phyloP scores from a whole-genome alignment of 2,888 invertebrate genomes.

The Esperia sulphurella region DNA sequence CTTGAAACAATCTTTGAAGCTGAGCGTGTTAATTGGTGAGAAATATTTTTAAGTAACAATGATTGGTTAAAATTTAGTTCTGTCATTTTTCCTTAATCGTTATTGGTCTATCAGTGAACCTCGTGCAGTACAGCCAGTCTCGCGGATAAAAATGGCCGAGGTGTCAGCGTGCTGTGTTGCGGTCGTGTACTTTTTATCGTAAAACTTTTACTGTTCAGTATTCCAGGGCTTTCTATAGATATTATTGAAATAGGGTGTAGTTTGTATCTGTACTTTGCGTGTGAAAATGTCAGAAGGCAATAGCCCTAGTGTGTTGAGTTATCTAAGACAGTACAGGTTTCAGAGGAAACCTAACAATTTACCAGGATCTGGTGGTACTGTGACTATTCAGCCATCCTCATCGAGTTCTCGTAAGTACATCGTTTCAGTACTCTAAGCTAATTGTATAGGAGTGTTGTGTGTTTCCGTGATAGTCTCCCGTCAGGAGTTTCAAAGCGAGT shows the following conservation, averaged over 20 bases:
- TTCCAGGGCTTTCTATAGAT: constrained; percentile 26
- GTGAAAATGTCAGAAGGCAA: constrained; percentile 65
- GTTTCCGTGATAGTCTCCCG: constrained; percentile 32
- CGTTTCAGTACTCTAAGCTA: constrained; percentile 3
- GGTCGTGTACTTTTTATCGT: constrained; percentile 44
- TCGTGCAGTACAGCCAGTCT: constrained; percentile 29
- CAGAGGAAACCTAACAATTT: constrained; percentile 78
- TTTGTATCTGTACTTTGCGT: constrained; percentile 13
- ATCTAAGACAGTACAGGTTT: constrained; percentile 84
- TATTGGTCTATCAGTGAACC: constrained; percentile 33
- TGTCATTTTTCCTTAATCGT: background rate
- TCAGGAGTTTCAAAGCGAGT: constrained; percentile 27
- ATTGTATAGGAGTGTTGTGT: constrained; percentile 22
- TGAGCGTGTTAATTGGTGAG: too few relatives aligned
- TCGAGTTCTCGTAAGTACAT: constrained; percentile 63
- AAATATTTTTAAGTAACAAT: background rate
- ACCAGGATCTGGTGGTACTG: constrained; percentile 49
- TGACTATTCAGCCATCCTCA: constrained; percentile 51
- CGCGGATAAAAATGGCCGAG: constrained; percentile 77
- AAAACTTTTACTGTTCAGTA: constrained; percentile 40
- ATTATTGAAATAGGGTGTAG: constrained; percentile 12
- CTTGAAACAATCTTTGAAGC: too few relatives aligned
- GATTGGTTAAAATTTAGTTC: background rate
- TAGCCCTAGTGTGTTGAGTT: constrained; percentile 80
- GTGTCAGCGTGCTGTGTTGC: constrained; percentile 54